These are phyloP conservation scores for Oncorhynchus keta DNA, from an alignment of 2,113 vertebrate genomes.

Conservation along the genomic window DNA sequence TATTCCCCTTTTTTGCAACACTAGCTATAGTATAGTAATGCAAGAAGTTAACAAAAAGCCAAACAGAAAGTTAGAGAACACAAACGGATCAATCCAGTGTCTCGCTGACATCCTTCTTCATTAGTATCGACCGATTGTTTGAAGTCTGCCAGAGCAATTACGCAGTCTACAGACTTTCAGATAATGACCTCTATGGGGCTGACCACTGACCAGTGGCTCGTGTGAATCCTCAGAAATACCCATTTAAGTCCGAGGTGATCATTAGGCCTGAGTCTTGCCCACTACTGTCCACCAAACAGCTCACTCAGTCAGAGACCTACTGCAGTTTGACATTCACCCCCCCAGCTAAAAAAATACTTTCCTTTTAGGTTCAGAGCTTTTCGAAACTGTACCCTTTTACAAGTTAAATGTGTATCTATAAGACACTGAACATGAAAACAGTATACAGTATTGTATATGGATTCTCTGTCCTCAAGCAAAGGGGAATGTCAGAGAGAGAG, in stretches of 20 bases:
- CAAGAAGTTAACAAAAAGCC: neutral
- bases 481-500: neutral
- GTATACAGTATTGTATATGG: neutral
- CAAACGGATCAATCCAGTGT: neutral
- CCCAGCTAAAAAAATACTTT: neutral
- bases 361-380: neutral
- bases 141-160: neutral
- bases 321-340: neutral
- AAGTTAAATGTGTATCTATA: neutral
- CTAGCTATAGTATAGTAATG: neutral
- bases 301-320: neutral
- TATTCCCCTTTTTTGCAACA: no score
- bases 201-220: neutral
- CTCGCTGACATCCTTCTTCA: neutral
- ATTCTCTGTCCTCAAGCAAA: neutral
- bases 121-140: neutral
- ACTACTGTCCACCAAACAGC: neutral
- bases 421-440: neutral
- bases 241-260: neutral
- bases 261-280: neutral
- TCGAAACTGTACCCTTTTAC: neutral
- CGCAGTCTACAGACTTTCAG: neutral
- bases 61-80: neutral
- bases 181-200: neutral
- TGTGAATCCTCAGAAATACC: neutral